Base-by-base conservation (phyloP, 1,140 invertebrate species). In the Nixonia krombeini region DNA sequence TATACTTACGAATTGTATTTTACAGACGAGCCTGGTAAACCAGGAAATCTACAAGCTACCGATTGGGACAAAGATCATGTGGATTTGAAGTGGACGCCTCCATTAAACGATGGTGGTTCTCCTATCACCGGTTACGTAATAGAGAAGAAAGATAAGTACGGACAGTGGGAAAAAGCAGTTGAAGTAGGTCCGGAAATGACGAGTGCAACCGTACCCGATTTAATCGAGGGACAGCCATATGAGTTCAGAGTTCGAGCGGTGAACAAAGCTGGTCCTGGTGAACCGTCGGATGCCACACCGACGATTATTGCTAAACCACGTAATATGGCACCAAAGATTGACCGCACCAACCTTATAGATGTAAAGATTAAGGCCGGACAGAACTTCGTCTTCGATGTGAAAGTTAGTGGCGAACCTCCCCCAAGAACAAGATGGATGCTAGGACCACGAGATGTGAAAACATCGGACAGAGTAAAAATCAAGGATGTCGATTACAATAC, bases 61-160 rank as follows among this genome's bases (percentile, higher is more conserved):
- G 97, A 99, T 75, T 99, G 96, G 96, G 96, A 97, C 79, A 95
- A 94, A 70, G 95, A 97, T 77, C 95, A 96, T 79, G 96, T 96
- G 23, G 95, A 97, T 81, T 85, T 98, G 4, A 95, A 93, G 83
- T 97, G 95, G 93, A 88, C 90, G 1, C 92, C 93, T 76, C 96
- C 96, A 13, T 94, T 95, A 51, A 93, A 85, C 56, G 95, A 98
- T 82, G 96, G 96, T 55, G 96, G 96, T 62, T 93, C 96, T 64
- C 94, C 95, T 9, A 97, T 99, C 70, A 94, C 94, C 37, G 91
- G 93, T 37, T 98, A 98, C 80, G 82, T 97, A 49, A 93, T 98
- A 80, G 96, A 98, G 86, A 96, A 91, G 78, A 96, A 95, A 88
- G 95, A 96, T 72, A 96, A 96, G 82, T 96, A 96, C 77, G 91